Evolutionary conservation across 2,888 invertebrate genomes (phyloP).

Genomic region (Diploptera punctata): DNA sequence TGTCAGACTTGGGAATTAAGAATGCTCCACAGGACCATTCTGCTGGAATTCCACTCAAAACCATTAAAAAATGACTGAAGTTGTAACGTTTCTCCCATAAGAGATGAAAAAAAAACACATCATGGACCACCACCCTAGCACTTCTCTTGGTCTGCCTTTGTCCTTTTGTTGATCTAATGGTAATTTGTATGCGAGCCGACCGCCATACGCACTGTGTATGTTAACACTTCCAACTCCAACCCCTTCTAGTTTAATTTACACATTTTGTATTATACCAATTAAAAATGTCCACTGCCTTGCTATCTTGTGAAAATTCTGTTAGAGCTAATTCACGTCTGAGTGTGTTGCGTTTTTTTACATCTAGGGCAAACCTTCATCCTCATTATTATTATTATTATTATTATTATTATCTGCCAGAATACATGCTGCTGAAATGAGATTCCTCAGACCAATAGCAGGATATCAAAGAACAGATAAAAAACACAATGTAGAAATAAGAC

Average conservation of each 20-base stretch:
- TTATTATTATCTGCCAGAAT: no score
- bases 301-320: constrained; percentile 13
- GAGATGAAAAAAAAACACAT: no score
- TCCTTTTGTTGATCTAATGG: constrained; percentile 13
- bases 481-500: no score
- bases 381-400: no score
- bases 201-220: background rate
- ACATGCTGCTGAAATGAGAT: no score
- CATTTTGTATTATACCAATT: constrained; percentile 24
- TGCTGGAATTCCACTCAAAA: constrained; percentile 5
- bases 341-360: background rate
- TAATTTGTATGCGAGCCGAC: constrained; percentile 18
- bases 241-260: constrained; percentile 19
- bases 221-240: constrained; percentile 12
- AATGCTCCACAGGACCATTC: constrained; percentile 9
- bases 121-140: constrained; percentile 18
- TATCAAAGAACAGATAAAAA: no score
- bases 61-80: background rate
- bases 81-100: background rate
- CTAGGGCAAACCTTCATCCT: no score
- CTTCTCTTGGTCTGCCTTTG: constrained; percentile 15
- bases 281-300: constrained; percentile 25
- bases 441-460: no score
- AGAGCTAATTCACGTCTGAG: constrained; percentile 8
- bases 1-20: constrained; percentile 10